A percentile compares a stretch with the other conserved stretches of the same genome.
phyloP scores from a whole-genome alignment of 2,797 vertebrate genomes.

The Anguilla pacifica region DNA sequence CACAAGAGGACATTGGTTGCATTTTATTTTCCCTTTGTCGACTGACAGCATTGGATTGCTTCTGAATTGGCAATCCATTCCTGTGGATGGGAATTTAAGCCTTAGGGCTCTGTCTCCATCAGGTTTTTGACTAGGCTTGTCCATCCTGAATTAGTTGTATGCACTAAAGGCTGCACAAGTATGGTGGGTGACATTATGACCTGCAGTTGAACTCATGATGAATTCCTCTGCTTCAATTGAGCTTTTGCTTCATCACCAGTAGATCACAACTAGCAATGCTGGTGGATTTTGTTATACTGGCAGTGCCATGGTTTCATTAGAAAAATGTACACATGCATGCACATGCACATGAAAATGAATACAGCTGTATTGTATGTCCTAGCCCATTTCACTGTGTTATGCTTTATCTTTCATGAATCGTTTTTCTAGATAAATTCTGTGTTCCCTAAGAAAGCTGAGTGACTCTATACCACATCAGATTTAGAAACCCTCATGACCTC shows the following conservation, averaged over 20 bases:
- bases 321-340: background rate
- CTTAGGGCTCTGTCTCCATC: background rate
- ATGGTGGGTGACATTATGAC: background rate
- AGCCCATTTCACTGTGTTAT: too few relatives aligned
- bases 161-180: background rate
- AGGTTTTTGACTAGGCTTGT: background rate
- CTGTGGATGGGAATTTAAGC: conserved; percentile 15
- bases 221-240: background rate
- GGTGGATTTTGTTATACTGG: background rate
- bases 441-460: background rate
- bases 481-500: background rate
- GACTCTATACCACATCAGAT: background rate
- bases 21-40: conserved; percentile 20
- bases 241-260: background rate
- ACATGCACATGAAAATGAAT: background rate
- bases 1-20: background rate
- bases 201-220: background rate
- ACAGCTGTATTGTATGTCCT: background rate
- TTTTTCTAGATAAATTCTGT: background rate
- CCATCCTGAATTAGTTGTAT: conserved; percentile 3
- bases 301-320: background rate
- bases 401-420: background rate
- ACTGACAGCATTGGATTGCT: background rate
- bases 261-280: background rate
- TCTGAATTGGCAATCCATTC: conserved; percentile 2